Base-by-base conservation (phyloP, 2,888 invertebrate genomes). In the Cactoblastis cactorum region DNA sequence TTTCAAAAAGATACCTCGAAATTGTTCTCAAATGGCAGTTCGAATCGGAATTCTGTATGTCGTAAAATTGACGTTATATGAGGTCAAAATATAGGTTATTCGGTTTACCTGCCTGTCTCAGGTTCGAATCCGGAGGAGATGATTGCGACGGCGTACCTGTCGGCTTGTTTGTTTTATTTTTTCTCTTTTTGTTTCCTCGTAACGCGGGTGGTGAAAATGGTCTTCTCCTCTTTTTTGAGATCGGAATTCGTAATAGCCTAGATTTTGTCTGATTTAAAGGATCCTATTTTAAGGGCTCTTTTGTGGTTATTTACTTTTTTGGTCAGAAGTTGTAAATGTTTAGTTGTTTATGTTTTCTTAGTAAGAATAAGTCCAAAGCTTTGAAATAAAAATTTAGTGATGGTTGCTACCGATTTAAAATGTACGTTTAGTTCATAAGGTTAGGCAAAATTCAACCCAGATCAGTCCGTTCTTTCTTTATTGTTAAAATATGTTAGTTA, bases 1-100 rank as follows among this genome's bases (percentile, higher is more conserved):
- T 15, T 17, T 28, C 5, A 43, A 28, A 43, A 24, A 11, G n/a
- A 43, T 43, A 15, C n/a, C n/a, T n/a, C n/a, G n/a, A 43, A 43
- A 43, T 32, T 28, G 28, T 43, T 43, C 15, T 6, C 6, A 41
- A 41, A 43, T 32, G 43, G 28, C 43, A 28, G 43, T 28, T 17
- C 28, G 14, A 12, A 37, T 15, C 9, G 32, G 24, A 28, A 43
- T 32, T 14, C 8, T 8, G 28, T 14, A 14, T 17, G 9, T 61
- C 62, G 56, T 74, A 75, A 76, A 77, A 74, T 60, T 69, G 72
- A 76, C 65, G 65, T 75, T 75, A 72, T 65, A 68, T 62, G 67
- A 70, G 69, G 64, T 74, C 74, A 80, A 82, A 85, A 76, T 83
- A 85, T 80, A 81, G 83, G 84, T 78, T 83, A 71, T 65, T 63